A percentile compares a stretch with the other conserved stretches of the same genome.
These are phyloP conservation scores for Drosophila tripunctata DNA, from an alignment of 2,888 invertebrate genomes.

Conservation along the genomic window DNA sequence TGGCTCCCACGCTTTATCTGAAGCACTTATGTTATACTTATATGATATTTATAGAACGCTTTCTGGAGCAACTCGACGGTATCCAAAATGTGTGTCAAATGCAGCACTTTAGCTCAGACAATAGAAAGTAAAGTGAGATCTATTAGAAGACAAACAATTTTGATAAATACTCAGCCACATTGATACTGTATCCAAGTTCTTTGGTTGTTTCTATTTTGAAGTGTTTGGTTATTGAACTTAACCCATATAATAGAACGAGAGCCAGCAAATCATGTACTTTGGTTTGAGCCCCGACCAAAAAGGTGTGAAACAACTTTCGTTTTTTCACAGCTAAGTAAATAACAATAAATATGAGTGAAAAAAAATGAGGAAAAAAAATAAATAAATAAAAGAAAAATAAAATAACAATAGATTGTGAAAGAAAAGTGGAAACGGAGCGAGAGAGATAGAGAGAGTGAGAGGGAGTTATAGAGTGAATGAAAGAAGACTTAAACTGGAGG, in stretches of 20 bases:
- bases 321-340: slow-evolving; percentile 74
- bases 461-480: not conserved
- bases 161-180: slow-evolving; percentile 52
- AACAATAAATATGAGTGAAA: slow-evolving; percentile 57
- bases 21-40: not conserved
- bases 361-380: slow-evolving; percentile 15
- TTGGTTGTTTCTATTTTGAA: slow-evolving; percentile 1
- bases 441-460: not conserved
- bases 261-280: slow-evolving; percentile 21
- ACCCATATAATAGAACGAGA: slow-evolving; percentile 49
- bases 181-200: slow-evolving; percentile 48
- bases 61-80: slow-evolving; percentile 27
- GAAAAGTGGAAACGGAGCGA: slow-evolving; percentile 12
- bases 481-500: not conserved
- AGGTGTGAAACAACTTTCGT: slow-evolving; percentile 75
- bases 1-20: slow-evolving; percentile 39
- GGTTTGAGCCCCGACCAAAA: slow-evolving; percentile 10
- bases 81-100: slow-evolving; percentile 52
- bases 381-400: slow-evolving; percentile 30
- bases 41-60: slow-evolving; percentile 24
- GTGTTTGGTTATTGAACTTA: slow-evolving; percentile 72
- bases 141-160: slow-evolving; percentile 60
- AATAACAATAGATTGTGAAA: slow-evolving; percentile 52
- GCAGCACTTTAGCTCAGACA: slow-evolving; percentile 49
- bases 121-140: slow-evolving; percentile 70